phyloP scores from a whole-genome alignment of 2,797 vertebrate species.

The Astyanax mexicanus region DNA sequence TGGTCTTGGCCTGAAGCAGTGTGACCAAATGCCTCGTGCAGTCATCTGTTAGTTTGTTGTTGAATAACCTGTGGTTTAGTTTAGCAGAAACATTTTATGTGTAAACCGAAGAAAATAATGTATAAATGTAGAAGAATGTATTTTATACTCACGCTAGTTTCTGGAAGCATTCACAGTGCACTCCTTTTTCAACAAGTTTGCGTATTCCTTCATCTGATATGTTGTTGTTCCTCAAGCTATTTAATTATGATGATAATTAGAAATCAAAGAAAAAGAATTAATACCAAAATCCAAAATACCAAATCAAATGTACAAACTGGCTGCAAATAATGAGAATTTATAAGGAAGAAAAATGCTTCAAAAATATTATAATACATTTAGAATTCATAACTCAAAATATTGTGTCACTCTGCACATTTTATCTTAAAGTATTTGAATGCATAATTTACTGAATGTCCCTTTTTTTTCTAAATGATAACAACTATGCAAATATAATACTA shows the following conservation, averaged over 20 bases:
- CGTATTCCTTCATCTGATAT: slow-evolving; percentile 84
- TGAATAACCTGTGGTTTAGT: slow-evolving; percentile 81
- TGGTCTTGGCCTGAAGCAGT: slow-evolving; percentile 78
- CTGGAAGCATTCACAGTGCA: slow-evolving; percentile 79
- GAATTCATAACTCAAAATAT: too few species aligned
- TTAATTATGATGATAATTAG: neutral
- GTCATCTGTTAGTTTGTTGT: slow-evolving; percentile 86
- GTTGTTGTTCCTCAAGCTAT: slow-evolving; percentile 87
- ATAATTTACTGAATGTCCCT: too few species aligned
- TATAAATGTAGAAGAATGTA: too few species aligned
- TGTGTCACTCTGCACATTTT: too few species aligned
- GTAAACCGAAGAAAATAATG: too few species aligned
- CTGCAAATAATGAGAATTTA: neutral
- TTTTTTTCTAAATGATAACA: too few species aligned
- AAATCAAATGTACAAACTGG: neutral
- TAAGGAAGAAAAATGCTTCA: too few species aligned
- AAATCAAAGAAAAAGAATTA: neutral
- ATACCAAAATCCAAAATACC: neutral
- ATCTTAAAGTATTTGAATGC: too few species aligned
- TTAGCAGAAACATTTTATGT: neutral
- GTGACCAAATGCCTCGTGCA: slow-evolving; percentile 77
- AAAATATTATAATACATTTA: too few species aligned
- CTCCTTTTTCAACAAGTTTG: slow-evolving; percentile 78
- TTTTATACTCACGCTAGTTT: slow-evolving; percentile 85
- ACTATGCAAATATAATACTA: too few species aligned